Evolutionary conservation across 2,797 vertebrate genomes (phyloP), one percentile per base, ranked within the genome.

Genomic region (Poeciliopsis turneri): DNA sequence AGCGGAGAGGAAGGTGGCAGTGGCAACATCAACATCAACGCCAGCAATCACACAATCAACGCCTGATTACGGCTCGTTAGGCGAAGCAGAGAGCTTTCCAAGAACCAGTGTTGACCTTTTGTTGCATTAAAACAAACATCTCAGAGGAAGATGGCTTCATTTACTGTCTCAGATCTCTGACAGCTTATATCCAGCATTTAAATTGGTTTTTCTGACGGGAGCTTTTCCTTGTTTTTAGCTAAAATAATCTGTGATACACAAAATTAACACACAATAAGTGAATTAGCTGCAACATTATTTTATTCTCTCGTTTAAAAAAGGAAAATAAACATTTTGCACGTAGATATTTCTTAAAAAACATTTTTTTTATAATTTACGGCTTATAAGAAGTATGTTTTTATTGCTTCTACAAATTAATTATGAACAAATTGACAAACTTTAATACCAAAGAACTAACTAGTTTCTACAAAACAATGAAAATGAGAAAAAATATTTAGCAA

Each of bases 1-100:
- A 78, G 76, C 76, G 78, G 80, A 89, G 72, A 2, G 53, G 73
- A 70, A 78, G 78, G 51, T 72, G 59, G 72, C 59, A 94, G 92
- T 78, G 93, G 92, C 78, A 94, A 73, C 81, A 94, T 41, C 23
- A 43, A 76, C 73, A 85, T 47, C 72, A 39, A 39, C 36, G 18
- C 8, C 75, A 86, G 85, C 82, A 86, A 90, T 92, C 89, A 82
- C 86, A 87, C 88, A 84, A 77, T 85, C 71, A 25, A 82, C 30
- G 72, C 90, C 72, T 92, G 90, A 94, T 93, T 93, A 88, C 87
- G 84, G 88, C 87, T 86, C 85, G 82, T 80, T 68, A 80, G 86
- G 78, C 90, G 86, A 90, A 82, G 85, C n/a, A 1, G 28, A 80
- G 76, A 81, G 84, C 86, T 88, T 80, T 64, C 71, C 86, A 91